Base-by-base conservation (phyloP, 1,140 invertebrate genomes). In the Cotesia vestalis region DNA sequence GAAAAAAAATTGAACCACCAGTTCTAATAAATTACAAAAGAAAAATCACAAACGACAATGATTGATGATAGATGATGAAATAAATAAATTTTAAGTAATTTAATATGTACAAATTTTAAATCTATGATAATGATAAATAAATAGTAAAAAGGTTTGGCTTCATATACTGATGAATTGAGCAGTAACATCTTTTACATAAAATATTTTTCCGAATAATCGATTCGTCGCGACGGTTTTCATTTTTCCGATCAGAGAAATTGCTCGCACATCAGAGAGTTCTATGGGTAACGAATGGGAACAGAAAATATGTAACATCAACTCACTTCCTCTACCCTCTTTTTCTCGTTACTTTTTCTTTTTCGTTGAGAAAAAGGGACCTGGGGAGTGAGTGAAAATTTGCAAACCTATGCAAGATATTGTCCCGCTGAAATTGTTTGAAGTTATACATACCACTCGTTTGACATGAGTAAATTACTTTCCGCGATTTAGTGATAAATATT, bases 321-420 rank as follows among this genome's bases (percentile, higher is more conserved):
- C 5, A 53, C 27, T 27, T 27, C 3, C 2, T 27, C 3, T 27
- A 27, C 27, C 27, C 27, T 27, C 27, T 27, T 27, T 27, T 27
- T 27, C 27, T 27, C 27, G 27, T 27, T 27, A 27, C 27, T 27
- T 27, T 27, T 27, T 27, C 27, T 1, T 27, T 27, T 27, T 27
- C 27, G 27, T 27, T 27, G 1, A 27, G 27, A 55, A 46, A 61
- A 71, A 71, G 51, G 11, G 27, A 27, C 27, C 27, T 64, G 27
- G 2, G 20, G 14, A 51, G 12, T n/a, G 46, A 51, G 12, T 53
- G 61, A 38, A 72, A 67, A 72, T 46, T 72, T 67, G 64, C 55
- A 67, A 72, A 67, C 71, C 57, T 66, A 61, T 72, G 71, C 64
- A 66, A 68, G 64, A 72, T 68, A 67, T 72, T 62, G 71, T 72